Percentiles rank a stretch among this genome's conserved stretches.
Evolutionary conservation across 64 coral and sea anemone genomes (phyloP).

Genomic region (Orbicella faveolata): DNA sequence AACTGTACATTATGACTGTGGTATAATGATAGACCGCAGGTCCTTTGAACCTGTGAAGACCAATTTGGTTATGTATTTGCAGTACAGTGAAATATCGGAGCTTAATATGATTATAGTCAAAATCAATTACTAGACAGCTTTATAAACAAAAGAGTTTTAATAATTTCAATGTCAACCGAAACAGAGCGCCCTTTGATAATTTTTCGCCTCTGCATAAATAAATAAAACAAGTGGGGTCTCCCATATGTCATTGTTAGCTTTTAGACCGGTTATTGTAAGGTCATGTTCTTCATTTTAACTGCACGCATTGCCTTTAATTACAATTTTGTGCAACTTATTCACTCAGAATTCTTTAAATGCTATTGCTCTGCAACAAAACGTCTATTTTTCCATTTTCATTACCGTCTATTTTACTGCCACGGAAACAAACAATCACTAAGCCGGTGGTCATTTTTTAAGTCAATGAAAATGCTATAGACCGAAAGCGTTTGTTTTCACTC

Average conservation of each 20-base stretch:
- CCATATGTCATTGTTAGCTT: too few species aligned
- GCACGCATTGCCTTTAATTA: not conserved
- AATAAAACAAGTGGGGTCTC: not conserved
- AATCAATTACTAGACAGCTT: not conserved
- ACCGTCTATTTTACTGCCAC: not conserved
- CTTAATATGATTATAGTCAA: not conserved
- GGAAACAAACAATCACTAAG: not conserved
- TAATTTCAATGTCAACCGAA: constrained; percentile 5
- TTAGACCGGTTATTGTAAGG: not conserved
- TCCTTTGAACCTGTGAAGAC: too few species aligned
- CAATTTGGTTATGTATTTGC: too few species aligned
- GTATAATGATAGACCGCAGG: too few species aligned
- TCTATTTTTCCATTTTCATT: not conserved
- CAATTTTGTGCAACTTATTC: not conserved
- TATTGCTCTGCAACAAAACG: not conserved
- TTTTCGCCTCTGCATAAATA: not conserved
- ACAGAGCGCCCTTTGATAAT: not conserved
- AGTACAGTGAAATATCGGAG: too few species aligned
- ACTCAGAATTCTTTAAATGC: not conserved
- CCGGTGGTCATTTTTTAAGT: not conserved
- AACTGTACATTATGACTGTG: too few species aligned
- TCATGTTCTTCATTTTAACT: not conserved
- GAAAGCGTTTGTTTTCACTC: not conserved
- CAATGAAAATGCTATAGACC: not conserved
- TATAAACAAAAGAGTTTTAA: not conserved